phyloP scores from a whole-genome alignment of 2,797 vertebrate genomes.

The Moxostoma hubbsi region DNA sequence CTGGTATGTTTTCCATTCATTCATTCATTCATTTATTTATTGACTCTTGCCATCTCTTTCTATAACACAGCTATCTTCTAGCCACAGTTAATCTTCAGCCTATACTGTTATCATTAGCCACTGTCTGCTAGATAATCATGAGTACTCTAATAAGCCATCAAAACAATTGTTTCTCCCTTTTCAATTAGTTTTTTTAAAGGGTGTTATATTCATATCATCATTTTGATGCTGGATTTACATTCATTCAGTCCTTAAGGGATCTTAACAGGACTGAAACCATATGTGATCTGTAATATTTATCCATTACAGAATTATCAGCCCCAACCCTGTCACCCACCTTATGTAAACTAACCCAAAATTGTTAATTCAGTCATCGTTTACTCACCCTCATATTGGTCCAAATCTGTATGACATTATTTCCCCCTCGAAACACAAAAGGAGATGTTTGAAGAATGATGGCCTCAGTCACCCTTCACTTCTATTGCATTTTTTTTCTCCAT shows the following conservation, averaged over 20 bases:
- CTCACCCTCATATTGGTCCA: too few relatives aligned
- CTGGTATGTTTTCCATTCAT: slow-evolving; percentile 76
- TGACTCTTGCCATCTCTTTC: background rate
- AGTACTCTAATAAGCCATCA: background rate
- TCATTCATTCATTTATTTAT: background rate
- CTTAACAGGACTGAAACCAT: too few relatives aligned
- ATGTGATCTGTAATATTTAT: background rate
- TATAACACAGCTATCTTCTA: background rate
- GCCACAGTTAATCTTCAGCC: background rate
- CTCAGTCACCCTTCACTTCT: too few relatives aligned
- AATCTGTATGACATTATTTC: too few relatives aligned
- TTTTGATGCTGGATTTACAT: background rate
- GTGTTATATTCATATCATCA: background rate
- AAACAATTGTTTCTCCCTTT: background rate
- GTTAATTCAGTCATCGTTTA: too few relatives aligned
- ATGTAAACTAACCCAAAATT: background rate
- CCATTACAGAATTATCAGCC: slow-evolving; percentile 5
- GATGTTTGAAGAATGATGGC: too few relatives aligned
- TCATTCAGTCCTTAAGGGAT: background rate
- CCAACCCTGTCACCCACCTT: background rate
- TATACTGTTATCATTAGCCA: background rate
- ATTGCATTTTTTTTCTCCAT: too few relatives aligned
- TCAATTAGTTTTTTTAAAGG: background rate
- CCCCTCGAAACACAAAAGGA: too few relatives aligned
- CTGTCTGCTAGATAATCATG: background rate